Percentiles rank a stretch among this genome's conserved stretches.
Evolutionary conservation across 2,888 invertebrate species (phyloP).

Genomic region (Eudasyphora cyanicolor): DNA sequence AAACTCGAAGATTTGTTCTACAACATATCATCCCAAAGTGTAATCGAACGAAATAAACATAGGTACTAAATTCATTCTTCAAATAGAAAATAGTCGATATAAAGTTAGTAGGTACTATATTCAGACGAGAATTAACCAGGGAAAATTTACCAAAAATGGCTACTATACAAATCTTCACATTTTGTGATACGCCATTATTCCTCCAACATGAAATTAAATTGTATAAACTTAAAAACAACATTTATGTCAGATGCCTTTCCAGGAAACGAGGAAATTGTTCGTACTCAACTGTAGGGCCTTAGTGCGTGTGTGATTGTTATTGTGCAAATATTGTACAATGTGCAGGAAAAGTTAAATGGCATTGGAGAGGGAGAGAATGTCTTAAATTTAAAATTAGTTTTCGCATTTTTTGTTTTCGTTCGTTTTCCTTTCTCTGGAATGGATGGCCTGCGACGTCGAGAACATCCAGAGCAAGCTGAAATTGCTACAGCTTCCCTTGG

Average conservation of each 20-base stretch:
- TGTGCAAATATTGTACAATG: conserved; percentile 19
- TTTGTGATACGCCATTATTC: too few relatives aligned
- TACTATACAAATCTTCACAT: too few relatives aligned
- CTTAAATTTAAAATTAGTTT: conserved; percentile 45
- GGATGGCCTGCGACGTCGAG: not conserved
- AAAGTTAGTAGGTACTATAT: too few relatives aligned
- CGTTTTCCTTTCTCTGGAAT: not conserved
- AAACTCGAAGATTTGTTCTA: too few relatives aligned
- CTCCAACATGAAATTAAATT: too few relatives aligned
- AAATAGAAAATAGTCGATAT: too few relatives aligned
- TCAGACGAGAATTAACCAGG: too few relatives aligned
- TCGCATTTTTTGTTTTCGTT: conserved; percentile 18
- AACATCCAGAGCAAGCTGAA: not conserved
- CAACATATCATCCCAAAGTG: too few relatives aligned
- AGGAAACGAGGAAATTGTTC: not conserved
- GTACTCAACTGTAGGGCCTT: not conserved
- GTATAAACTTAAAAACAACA: too few relatives aligned
- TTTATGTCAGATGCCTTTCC: not conserved
- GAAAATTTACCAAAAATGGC: too few relatives aligned
- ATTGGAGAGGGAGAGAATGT: not conserved
- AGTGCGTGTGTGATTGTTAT: not conserved
- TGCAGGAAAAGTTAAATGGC: not conserved
- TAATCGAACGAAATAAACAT: too few relatives aligned
- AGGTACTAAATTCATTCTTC: too few relatives aligned
- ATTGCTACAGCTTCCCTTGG: not conserved